phyloP scores from a whole-genome alignment of 2,113 vertebrate species.

The Microcebus tavaratra region DNA sequence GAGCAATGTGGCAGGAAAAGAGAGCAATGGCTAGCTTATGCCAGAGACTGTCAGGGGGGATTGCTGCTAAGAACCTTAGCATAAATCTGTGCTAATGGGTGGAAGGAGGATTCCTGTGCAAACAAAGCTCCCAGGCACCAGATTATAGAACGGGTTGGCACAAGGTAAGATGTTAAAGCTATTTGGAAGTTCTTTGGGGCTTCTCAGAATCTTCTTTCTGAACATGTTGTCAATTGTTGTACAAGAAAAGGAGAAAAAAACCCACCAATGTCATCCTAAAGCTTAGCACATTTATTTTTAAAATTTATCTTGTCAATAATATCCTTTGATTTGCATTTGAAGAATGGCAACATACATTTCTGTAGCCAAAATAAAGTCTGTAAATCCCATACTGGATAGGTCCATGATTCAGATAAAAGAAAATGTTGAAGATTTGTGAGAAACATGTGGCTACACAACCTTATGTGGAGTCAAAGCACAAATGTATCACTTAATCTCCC shows the following conservation, averaged over 20 bases:
- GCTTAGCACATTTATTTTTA: neutral
- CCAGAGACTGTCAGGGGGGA: neutral
- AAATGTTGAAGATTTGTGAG: neutral
- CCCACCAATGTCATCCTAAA: neutral
- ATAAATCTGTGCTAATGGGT: neutral
- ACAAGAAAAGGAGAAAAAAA: neutral
- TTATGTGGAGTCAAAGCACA: neutral
- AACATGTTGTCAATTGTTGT: neutral
- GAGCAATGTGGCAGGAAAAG: neutral
- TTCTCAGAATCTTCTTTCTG: conserved; percentile 33
- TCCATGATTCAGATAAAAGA: neutral
- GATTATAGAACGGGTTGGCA: neutral
- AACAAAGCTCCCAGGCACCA: neutral
- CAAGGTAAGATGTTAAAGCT: neutral
- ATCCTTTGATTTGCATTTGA: neutral
- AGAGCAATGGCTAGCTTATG: neutral
- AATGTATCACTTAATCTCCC: neutral
- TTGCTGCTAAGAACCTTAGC: neutral
- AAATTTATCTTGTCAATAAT: neutral
- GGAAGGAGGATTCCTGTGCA: neutral
- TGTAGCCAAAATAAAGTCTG: neutral
- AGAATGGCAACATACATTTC: neutral
- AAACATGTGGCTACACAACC: neutral
- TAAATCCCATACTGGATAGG: neutral
- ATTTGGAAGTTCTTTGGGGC: neutral